Base-by-base conservation (phyloP, 2,797 vertebrate genomes). In the Spinibarbus caldwelli region DNA sequence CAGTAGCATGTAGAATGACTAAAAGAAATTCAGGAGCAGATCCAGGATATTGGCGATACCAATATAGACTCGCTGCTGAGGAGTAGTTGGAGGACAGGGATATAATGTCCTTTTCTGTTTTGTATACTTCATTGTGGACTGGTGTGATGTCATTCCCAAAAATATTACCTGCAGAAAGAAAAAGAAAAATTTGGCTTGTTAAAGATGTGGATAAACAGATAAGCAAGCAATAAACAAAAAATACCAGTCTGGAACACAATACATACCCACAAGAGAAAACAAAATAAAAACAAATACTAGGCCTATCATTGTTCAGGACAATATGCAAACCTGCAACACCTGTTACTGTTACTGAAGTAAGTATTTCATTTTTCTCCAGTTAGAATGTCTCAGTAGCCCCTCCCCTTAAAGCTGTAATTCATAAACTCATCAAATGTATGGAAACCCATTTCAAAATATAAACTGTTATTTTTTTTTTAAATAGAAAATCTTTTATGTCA, bases 41-140 rank as follows among this genome's bases (percentile, higher is more conserved):
- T 66, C 19, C n/a, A 6, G 41, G 54, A 59, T 76, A 72, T 29
- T 83, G 71, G 2, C 71, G 54, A 83, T 76, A 76, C 82, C 82
- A 83, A 3, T 41, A 59, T 14, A 78, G 52, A 41, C 52, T 78
- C 26, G 8, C 1, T 47, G 77, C 77, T 4, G 77, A 78, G 17
- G 77, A 78, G 41, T 79, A 66, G 62, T 79, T 79, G 21, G 59
- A 64, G 5, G 38, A 66, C 38, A 79, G 29, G 10, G 26, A 52
- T 66, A 77, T 81, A 59, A 29, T 49, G 6, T 80, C 29, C 26
- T 29, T 21, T 62, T 78, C 34, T 43, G 54, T 29, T 43, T 5
- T 43, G 26, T 62, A 62, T 47, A 66, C 57, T 64, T 66, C 3
- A 47, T 29, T 23, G 29, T 64, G 19, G 43, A 80, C 62, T 4